phyloP scores from a whole-genome alignment of 2,797 vertebrate species.

The Lacerta bilineata region DNA sequence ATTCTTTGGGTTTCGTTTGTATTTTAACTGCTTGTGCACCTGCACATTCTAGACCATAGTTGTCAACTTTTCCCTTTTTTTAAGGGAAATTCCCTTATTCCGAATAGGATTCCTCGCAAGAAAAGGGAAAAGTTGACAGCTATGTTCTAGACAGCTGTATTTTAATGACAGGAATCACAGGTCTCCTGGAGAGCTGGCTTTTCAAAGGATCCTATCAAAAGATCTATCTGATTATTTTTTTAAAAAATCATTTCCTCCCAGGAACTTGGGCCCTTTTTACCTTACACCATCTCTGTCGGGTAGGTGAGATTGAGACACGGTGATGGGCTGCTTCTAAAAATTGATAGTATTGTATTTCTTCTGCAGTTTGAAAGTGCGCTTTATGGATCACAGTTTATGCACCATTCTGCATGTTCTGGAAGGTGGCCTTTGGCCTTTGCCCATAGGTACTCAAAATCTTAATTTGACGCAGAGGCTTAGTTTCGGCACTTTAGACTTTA shows the following conservation, averaged over 20 bases:
- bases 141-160: background rate
- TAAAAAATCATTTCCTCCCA: no score
- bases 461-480: background rate
- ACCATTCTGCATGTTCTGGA: background rate
- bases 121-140: no score
- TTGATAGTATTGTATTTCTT: background rate
- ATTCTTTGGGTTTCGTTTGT: background rate
- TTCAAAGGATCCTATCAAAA: background rate
- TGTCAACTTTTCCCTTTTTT: no score
- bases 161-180: background rate
- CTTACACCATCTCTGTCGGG: background rate
- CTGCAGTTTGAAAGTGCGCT: background rate
- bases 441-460: background rate
- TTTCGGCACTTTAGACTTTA: background rate
- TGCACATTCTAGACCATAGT: background rate
- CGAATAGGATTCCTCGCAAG: no score
- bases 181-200: background rate
- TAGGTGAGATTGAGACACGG: background rate
- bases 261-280: background rate
- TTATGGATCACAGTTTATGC: background rate
- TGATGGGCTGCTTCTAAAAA: background rate
- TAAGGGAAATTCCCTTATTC: no score
- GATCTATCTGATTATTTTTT: background rate
- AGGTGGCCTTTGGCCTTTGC: background rate
- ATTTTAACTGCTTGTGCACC: background rate